Evolutionary conservation across 2,888 invertebrate species (phyloP).

Genomic region (Watsonalla binaria): DNA sequence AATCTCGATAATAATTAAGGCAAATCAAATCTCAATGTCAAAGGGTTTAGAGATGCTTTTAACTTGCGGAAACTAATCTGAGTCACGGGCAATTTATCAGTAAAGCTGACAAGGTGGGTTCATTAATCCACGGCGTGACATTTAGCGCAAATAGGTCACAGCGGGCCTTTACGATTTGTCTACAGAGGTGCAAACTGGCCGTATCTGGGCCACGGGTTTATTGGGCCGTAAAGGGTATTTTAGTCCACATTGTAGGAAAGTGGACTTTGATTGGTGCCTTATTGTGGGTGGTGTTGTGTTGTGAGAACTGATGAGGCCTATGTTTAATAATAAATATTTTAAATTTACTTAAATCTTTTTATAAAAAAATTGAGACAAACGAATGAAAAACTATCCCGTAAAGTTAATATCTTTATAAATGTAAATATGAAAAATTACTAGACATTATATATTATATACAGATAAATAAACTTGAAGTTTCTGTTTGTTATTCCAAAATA

Average conservation of each 20-base stretch:
- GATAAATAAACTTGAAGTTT: too few species aligned
- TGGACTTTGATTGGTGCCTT: neutral
- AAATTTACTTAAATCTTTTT: too few species aligned
- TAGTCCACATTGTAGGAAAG: constrained; percentile 8
- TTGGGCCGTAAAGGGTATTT: constrained; percentile 3
- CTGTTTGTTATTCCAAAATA: too few species aligned
- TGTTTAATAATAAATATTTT: too few species aligned
- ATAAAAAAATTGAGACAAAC: too few species aligned
- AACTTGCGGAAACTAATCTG: neutral
- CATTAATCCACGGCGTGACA: constrained; percentile 40
- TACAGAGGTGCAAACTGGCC: constrained; percentile 20
- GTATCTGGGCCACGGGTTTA: constrained; percentile 11
- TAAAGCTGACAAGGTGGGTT: constrained; percentile 13
- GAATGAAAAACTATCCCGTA: too few species aligned
- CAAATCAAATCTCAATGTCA: neutral
- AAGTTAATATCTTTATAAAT: too few species aligned
- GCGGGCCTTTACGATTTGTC: constrained; percentile 47
- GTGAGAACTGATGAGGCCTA: too few species aligned
- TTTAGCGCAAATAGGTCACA: constrained; percentile 53
- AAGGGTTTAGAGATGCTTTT: neutral
- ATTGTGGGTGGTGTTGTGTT: too few species aligned
- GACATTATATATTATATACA: too few species aligned
- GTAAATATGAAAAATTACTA: too few species aligned
- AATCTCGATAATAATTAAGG: neutral
- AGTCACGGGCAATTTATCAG: constrained; percentile 3